Evolutionary conservation across 2,888 invertebrate genomes (phyloP).

Genomic region (Calameuta filiformis): DNA sequence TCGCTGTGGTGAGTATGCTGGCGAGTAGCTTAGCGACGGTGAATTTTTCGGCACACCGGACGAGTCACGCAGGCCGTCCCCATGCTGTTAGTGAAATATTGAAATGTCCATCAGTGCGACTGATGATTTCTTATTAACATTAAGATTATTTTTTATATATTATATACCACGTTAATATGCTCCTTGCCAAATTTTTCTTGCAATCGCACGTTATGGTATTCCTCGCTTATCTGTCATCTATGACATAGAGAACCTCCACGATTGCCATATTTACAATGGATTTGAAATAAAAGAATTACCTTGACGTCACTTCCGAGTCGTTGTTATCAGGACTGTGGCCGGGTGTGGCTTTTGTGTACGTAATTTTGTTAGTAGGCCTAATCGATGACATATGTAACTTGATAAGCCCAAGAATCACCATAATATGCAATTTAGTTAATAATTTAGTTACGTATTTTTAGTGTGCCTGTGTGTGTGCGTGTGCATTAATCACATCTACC

Average conservation of each 20-base stretch:
- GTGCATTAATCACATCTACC: conserved; percentile 48
- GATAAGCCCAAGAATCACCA: conserved; percentile 43
- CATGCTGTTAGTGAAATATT: conserved; percentile 74
- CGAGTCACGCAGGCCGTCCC: conserved; percentile 59
- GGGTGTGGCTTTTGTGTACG: not conserved
- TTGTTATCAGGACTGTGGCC: not conserved
- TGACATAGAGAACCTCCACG: not conserved
- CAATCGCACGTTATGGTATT: conserved; percentile 44
- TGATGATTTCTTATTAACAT: not conserved
- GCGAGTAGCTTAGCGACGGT: conserved; percentile 48
- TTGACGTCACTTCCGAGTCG: not conserved
- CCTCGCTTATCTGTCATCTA: not conserved
- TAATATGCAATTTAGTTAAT: conserved; percentile 49
- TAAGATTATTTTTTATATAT: not conserved
- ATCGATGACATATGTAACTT: not conserved
- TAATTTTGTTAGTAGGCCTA: not conserved
- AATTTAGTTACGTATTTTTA: conserved; percentile 38
- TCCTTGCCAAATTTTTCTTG: conserved; percentile 6
- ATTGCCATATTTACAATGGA: not conserved
- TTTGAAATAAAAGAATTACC: not conserved
- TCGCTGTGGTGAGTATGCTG: conserved; percentile 46
- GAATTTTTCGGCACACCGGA: conserved; percentile 46
- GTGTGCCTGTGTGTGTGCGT: conserved; percentile 6
- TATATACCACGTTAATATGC: not conserved
- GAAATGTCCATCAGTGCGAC: conserved; percentile 22